These are phyloP conservation scores for Noctuana brunneofusca DNA, from an alignment of 2,888 invertebrate genomes.

Conservation along the genomic window DNA sequence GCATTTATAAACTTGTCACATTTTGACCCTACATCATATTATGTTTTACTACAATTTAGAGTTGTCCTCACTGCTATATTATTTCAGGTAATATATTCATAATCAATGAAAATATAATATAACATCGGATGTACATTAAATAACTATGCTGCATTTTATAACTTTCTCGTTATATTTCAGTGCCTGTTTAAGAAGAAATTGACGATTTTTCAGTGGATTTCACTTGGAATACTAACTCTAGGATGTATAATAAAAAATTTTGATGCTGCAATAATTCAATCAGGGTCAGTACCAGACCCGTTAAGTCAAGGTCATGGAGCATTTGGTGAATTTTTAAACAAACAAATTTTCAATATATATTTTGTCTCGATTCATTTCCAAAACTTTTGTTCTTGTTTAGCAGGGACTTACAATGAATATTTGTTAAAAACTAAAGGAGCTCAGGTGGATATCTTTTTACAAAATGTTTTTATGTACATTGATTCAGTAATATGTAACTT, in stretches of 20 bases:
- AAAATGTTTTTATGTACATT: slow-evolving; percentile 97
- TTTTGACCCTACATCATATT: slow-evolving; percentile 98
- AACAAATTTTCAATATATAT: slow-evolving; percentile 80
- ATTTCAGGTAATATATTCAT: slow-evolving; percentile 96
- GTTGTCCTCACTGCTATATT: slow-evolving; percentile 96
- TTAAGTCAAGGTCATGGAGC: slow-evolving; percentile 43
- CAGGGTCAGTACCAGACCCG: slow-evolving; percentile 41
- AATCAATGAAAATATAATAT: too few species aligned
- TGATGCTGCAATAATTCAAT: slow-evolving; percentile 71
- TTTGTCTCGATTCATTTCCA: slow-evolving; percentile 88
- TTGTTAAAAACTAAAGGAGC: slow-evolving; percentile 93
- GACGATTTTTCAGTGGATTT: slow-evolving; percentile 93
- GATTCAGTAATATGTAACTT: slow-evolving; percentile 96
- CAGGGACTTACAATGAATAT: slow-evolving; percentile 98
- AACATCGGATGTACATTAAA: slow-evolving; percentile 13
- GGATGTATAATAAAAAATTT: slow-evolving; percentile 97
- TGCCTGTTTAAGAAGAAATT: slow-evolving; percentile 92
- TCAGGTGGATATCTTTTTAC: slow-evolving; percentile 93
- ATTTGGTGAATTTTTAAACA: slow-evolving; percentile 51
- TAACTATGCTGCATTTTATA: neutral
- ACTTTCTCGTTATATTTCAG: slow-evolving; percentile 71
- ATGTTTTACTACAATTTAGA: slow-evolving; percentile 93
- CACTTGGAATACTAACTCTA: slow-evolving; percentile 91
- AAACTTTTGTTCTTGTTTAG: slow-evolving; percentile 95
- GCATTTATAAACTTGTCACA: slow-evolving; percentile 94